These are phyloP conservation scores for Drosophila bifasciata DNA, from an alignment of 1,140 invertebrate genomes.

Conservation along the genomic window DNA sequence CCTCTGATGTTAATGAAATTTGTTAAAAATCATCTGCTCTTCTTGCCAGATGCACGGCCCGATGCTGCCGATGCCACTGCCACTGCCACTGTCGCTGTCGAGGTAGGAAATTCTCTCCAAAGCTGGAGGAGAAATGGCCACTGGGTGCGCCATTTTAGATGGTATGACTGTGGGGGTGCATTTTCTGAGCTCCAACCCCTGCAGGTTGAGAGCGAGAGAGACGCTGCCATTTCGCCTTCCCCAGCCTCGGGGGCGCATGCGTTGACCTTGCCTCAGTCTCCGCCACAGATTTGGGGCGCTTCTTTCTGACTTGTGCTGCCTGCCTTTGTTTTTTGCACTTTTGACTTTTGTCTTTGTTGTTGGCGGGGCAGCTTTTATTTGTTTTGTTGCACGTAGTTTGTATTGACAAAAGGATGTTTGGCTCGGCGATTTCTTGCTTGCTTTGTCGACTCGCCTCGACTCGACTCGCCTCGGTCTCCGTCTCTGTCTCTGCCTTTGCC, in stretches of 20 bases:
- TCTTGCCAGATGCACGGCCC: constrained; percentile 43
- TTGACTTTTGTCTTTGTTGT: constrained; percentile 80
- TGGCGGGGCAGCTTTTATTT: constrained; percentile 40
- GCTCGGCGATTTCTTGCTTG: constrained; percentile 75
- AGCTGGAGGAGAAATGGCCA: constrained; percentile 70
- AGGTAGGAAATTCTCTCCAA: constrained; percentile 74
- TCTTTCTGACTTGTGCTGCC: constrained; percentile 30
- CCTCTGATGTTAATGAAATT: constrained; percentile 84
- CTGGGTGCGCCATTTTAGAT: constrained; percentile 42
- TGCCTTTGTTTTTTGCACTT: constrained; percentile 65
- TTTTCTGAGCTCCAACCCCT: constrained; percentile 39
- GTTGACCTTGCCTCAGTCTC: constrained; percentile 13
- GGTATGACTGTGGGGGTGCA: constrained; percentile 4
- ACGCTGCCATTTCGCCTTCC: constrained; percentile 31
- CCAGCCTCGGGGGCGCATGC: constrained; percentile 50
- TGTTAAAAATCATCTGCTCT: constrained; percentile 82
- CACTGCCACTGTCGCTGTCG: too few species aligned
- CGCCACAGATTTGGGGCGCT: constrained; percentile 41
- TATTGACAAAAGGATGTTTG: constrained; percentile 82
- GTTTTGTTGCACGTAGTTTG: constrained; percentile 71
- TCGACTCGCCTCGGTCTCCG: neutral
- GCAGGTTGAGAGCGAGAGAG: constrained; percentile 28
- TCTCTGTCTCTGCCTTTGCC: constrained; percentile 2
- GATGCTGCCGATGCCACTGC: constrained; percentile 34
- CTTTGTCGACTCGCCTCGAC: constrained; percentile 40